A percentile compares a stretch with the other conserved stretches of the same genome.
These are phyloP conservation scores for Phoebastria nigripes DNA, from an alignment of 2,797 vertebrate genomes.

Conservation along the genomic window DNA sequence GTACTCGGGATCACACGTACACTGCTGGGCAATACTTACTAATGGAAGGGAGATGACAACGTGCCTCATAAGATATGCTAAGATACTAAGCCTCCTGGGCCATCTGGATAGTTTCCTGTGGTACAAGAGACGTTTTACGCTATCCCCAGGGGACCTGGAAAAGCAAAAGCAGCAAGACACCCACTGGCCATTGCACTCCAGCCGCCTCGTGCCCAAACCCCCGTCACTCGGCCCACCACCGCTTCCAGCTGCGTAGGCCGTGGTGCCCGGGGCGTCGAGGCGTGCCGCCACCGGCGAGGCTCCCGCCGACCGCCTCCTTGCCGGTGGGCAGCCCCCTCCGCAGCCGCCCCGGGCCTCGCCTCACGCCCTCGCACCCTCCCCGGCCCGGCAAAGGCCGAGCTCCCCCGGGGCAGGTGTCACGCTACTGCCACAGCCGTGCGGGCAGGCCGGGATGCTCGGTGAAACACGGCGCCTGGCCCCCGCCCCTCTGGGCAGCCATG, in stretches of 20 bases:
- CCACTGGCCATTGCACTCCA: fast-evolving
- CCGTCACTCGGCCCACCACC: fast-evolving
- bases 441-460: neutral
- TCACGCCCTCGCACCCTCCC: neutral
- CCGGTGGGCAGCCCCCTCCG: too few relatives aligned
- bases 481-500: neutral
- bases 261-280: fast-evolving
- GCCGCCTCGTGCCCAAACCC: fast-evolving
- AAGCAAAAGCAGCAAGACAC: neutral
- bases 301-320: neutral
- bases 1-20: fast-evolving
- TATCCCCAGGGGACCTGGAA: neutral
- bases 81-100: neutral
- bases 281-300: fast-evolving
- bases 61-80: fast-evolving
- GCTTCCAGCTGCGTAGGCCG: fast-evolving
- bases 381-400: neutral
- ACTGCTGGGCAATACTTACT: neutral
- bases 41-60: fast-evolving
- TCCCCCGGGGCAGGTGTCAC: neutral
- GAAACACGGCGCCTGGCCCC: too few relatives aligned
- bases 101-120: neutral
- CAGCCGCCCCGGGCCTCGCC: neutral
- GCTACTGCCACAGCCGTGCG: neutral
- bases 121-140: neutral